phyloP scores from a whole-genome alignment of 2,888 invertebrate genomes.

The Drosophila monieri region DNA sequence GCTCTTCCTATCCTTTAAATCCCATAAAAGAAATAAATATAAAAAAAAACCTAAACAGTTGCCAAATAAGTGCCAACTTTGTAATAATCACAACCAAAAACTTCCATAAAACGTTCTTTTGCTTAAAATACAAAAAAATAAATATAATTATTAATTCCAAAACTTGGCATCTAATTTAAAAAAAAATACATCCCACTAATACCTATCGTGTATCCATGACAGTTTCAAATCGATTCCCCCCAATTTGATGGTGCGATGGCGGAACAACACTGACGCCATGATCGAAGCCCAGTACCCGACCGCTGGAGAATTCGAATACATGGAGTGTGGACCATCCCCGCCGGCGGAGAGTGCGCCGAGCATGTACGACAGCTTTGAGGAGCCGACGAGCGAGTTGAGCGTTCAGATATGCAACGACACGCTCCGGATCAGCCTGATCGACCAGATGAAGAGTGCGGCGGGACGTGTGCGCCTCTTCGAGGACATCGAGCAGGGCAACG shows the following conservation, averaged over 20 bases:
- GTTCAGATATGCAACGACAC: slow-evolving; percentile 90
- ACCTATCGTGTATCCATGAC: slow-evolving; percentile 6
- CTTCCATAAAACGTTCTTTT: too few relatives aligned
- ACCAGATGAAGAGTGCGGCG: slow-evolving; percentile 89
- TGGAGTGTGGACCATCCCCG: slow-evolving; percentile 91
- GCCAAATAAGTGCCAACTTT: not conserved
- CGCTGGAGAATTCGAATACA: slow-evolving; percentile 88
- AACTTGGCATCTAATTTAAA: too few relatives aligned
- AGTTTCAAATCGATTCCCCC: slow-evolving; percentile 85
- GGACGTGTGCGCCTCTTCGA: slow-evolving; percentile 89
- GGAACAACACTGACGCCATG: slow-evolving; percentile 85
- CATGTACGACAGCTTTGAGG: slow-evolving; percentile 92
- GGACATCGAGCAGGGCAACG: slow-evolving; percentile 89
- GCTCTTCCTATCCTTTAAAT: too few relatives aligned
- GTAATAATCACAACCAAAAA: not conserved
- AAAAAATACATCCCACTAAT: not conserved
- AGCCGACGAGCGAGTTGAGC: slow-evolving; percentile 88
- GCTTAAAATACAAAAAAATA: too few relatives aligned
- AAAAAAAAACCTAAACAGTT: too few relatives aligned
- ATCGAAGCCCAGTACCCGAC: slow-evolving; percentile 89
- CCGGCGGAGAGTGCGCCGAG: slow-evolving; percentile 92
- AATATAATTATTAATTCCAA: too few relatives aligned
- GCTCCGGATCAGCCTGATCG: slow-evolving; percentile 89
- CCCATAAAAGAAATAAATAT: too few relatives aligned
- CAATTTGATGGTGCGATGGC: slow-evolving; percentile 86